Evolutionary conservation across 2,888 invertebrate species (phyloP).

Genomic region (Campoplex nolae): DNA sequence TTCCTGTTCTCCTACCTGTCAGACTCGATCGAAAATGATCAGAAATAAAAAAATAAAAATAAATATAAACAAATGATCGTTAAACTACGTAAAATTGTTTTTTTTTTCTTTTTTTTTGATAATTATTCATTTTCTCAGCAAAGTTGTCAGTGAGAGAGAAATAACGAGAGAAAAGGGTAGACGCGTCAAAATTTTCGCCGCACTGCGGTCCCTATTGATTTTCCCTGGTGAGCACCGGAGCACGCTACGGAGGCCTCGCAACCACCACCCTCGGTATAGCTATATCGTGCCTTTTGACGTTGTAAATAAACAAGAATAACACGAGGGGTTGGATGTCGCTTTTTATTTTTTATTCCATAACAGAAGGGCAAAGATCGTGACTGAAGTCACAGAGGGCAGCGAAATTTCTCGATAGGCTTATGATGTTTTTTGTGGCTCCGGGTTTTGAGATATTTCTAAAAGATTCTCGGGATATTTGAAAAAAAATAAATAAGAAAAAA

Average conservation of each 20-base stretch:
- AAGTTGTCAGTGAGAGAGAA: not conserved
- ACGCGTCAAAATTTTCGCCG: slow-evolving; percentile 83
- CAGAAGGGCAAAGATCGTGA: slow-evolving; percentile 9
- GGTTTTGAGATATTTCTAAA: not conserved
- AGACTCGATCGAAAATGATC: not conserved
- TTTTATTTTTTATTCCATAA: slow-evolving; percentile 13
- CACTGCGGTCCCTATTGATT: slow-evolving; percentile 84
- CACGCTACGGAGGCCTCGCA: slow-evolving; percentile 39
- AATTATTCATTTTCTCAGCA: not conserved
- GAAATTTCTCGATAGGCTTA: too few species aligned
- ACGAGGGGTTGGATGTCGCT: not conserved
- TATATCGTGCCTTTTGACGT: slow-evolving; percentile 50
- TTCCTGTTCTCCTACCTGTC: slow-evolving; percentile 5
- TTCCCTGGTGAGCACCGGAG: slow-evolving; percentile 74
- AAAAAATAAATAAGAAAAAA: not conserved
- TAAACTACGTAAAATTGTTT: not conserved
- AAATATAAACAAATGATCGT: not conserved
- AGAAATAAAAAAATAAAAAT: slow-evolving; percentile 22
- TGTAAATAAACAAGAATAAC: slow-evolving; percentile 82
- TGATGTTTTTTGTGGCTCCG: too few species aligned
- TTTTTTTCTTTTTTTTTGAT: too few species aligned
- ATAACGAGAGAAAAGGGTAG: not conserved
- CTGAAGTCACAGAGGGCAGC: not conserved
- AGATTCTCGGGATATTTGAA: not conserved
- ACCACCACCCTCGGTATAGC: slow-evolving; percentile 38